Evolutionary conservation across 92 coral and sea anemone species (phyloP).

Genomic region (Epizoanthus rinbou): DNA sequence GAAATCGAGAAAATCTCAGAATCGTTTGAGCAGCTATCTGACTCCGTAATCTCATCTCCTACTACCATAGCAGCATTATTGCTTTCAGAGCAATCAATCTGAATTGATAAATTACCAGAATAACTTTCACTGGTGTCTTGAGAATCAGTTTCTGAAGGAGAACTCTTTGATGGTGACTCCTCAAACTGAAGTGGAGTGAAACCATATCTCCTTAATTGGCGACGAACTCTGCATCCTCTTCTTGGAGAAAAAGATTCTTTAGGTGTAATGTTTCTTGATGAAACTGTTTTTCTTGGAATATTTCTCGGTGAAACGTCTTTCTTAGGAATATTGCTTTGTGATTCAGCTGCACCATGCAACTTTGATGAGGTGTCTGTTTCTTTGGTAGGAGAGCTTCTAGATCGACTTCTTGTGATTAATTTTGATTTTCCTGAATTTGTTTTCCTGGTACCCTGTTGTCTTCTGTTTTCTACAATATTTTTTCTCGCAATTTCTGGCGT

Average conservation of each 20-base stretch:
- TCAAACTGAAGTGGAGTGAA: constrained; percentile 30
- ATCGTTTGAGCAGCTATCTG: no score
- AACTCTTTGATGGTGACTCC: constrained; percentile 1
- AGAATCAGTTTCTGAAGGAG: background rate
- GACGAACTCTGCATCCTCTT: constrained; percentile 30
- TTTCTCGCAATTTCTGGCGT: background rate
- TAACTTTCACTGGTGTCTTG: background rate
- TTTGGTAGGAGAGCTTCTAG: background rate
- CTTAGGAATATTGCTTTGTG: background rate
- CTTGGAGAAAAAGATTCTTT: constrained; percentile 7
- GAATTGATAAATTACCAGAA: background rate
- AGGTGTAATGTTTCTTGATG: background rate
- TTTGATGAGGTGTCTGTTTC: background rate
- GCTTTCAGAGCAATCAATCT: background rate
- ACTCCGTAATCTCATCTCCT: no score
- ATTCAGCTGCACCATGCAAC: no score
- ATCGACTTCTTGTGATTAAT: background rate
- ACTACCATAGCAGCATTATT: no score
- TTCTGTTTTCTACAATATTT: background rate
- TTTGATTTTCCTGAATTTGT: background rate
- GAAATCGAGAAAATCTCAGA: background rate
- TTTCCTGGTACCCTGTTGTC: background rate
- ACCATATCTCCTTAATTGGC: constrained; percentile 26
- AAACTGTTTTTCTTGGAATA: background rate
- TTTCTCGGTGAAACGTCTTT: background rate